These are phyloP conservation scores for Rhynchotus rufescens DNA, from an alignment of 2,797 vertebrate genomes.

Conservation along the genomic window DNA sequence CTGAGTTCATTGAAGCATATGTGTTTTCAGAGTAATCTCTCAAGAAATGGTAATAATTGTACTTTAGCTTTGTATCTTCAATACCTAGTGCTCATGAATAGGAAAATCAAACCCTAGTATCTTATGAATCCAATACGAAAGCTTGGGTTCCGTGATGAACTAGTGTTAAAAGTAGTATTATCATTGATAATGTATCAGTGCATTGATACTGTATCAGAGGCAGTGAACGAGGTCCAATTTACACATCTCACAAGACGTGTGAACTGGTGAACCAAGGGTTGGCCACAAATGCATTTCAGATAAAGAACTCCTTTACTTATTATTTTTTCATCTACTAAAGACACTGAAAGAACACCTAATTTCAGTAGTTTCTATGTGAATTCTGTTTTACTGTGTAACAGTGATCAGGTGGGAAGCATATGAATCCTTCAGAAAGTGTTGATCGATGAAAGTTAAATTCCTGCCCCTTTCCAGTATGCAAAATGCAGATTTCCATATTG, in stretches of 20 bases:
- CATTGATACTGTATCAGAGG: neutral
- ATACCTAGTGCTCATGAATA: neutral
- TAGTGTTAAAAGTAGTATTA: neutral
- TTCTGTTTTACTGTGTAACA: neutral
- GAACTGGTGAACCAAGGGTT: neutral
- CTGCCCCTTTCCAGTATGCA: neutral
- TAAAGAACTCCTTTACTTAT: neutral
- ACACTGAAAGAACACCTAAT: neutral
- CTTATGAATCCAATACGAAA: neutral
- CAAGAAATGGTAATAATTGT: neutral
- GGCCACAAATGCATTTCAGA: neutral
- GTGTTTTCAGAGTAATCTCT: neutral
- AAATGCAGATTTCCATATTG: neutral
- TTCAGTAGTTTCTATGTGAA: neutral
- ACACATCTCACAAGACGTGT: neutral
- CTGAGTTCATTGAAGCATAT: constrained; percentile 10
- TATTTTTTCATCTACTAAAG: neutral
- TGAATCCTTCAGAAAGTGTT: neutral
- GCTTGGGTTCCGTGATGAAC: neutral
- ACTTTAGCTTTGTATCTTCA: neutral
- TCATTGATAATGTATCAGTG: neutral
- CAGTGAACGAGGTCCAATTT: neutral
- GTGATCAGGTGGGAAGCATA: neutral
- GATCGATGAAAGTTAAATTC: neutral
- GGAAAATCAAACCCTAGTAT: neutral